Evolutionary conservation across 2,113 vertebrate species (phyloP).

Genomic region (Caranx ignobilis): DNA sequence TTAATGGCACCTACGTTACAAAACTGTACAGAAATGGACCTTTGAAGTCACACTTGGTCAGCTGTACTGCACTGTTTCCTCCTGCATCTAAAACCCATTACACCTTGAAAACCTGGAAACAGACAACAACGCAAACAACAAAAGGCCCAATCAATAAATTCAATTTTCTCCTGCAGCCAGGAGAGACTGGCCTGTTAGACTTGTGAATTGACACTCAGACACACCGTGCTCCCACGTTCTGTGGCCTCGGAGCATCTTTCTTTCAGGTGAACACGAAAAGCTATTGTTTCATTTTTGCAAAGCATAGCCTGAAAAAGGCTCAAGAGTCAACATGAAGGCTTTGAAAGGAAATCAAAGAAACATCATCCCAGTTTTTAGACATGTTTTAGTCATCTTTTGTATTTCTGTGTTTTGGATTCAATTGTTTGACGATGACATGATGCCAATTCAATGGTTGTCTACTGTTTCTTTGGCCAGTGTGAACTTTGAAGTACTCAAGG

Average conservation of each 20-base stretch:
- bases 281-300: background rate
- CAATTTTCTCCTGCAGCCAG: conserved; percentile 65
- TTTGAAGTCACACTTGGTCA: conserved; percentile 50
- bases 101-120: conserved; percentile 28
- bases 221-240: conserved; percentile 4
- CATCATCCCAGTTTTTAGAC: too few relatives aligned
- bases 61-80: conserved; percentile 47
- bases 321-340: background rate
- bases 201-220: conserved; percentile 38
- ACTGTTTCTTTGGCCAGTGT: too few relatives aligned
- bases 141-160: conserved; percentile 73
- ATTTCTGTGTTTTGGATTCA: background rate
- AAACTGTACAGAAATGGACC: conserved; percentile 10
- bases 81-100: conserved; percentile 49
- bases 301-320: background rate
- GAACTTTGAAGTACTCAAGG: too few relatives aligned
- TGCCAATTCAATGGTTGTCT: too few relatives aligned
- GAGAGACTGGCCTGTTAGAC: conserved; percentile 34
- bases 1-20: conserved; percentile 43
- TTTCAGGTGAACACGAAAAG: conserved; percentile 27
- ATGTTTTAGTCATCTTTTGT: background rate
- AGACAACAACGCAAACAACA: conserved; percentile 47
- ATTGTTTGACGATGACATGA: too few relatives aligned
- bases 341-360: background rate
- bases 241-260: conserved; percentile 15